Percentiles rank a stretch among this genome's conserved stretches.
phyloP scores from a whole-genome alignment of 2,797 vertebrate species.

The Euphonia xanthogaster region DNA sequence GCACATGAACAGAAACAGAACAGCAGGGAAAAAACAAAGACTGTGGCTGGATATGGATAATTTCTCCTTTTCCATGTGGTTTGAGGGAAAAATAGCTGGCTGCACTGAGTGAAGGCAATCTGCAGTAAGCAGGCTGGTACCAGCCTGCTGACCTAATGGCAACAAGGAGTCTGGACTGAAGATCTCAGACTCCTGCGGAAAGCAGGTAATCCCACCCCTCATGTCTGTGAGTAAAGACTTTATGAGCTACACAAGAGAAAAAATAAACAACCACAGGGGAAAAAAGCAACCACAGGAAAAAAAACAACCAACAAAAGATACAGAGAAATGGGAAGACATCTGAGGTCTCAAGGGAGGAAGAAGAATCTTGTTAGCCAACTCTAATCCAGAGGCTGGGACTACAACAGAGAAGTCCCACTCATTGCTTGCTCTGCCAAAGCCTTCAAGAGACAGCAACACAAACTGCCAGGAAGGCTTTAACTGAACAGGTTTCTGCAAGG shows the following conservation, averaged over 20 bases:
- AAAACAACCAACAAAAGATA: neutral
- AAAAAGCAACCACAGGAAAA: neutral
- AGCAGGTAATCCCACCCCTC: neutral
- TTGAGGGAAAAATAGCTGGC: conserved; percentile 37
- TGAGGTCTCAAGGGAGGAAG: neutral
- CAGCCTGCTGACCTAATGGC: neutral
- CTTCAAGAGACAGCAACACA: neutral
- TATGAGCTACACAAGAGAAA: neutral
- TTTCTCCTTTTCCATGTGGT: conserved; percentile 39
- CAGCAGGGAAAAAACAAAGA: conserved; percentile 12
- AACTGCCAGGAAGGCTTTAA: neutral
- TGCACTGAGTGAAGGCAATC: neutral
- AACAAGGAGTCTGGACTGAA: neutral
- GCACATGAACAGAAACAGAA: conserved; percentile 6
- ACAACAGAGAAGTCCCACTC: neutral
- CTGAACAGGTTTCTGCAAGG: neutral
- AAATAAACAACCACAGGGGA: neutral
- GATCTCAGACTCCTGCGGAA: neutral
- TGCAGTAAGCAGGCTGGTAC: neutral
- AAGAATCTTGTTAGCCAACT: neutral
- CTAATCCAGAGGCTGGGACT: neutral
- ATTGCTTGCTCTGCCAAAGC: neutral
- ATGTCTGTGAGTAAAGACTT: neutral
- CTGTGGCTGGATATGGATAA: neutral
- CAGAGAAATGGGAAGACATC: neutral